phyloP scores from a whole-genome alignment of 2,113 vertebrate genomes.

The Corythoichthys haematopterus region DNA sequence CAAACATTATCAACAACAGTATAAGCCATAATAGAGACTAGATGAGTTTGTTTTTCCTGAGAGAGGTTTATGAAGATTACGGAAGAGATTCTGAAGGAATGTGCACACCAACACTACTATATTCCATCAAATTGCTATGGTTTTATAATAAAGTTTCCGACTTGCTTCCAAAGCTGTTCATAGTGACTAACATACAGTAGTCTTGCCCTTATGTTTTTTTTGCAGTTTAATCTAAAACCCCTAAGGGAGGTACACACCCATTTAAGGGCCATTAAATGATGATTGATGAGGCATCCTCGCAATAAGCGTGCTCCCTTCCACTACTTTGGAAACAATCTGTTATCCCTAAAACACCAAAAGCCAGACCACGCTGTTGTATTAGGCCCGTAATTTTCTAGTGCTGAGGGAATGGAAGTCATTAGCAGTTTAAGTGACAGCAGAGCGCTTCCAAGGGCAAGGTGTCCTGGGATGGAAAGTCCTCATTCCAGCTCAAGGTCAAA shows the following conservation, averaged over 20 bases:
- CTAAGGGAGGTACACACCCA: constrained; percentile 49
- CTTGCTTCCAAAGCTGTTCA: constrained; percentile 53
- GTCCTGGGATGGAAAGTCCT: constrained; percentile 50
- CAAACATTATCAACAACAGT: constrained; percentile 4
- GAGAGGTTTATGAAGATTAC: constrained; percentile 2
- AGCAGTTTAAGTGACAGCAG: constrained; percentile 61
- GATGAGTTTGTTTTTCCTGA: constrained; percentile 12
- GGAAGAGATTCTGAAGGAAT: constrained; percentile 7
- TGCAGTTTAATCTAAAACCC: constrained; percentile 50
- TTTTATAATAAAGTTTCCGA: constrained; percentile 2
- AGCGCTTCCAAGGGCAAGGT: constrained; percentile 54
- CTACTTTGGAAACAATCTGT: constrained; percentile 65
- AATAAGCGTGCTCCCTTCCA: constrained; percentile 40
- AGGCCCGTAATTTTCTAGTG: constrained; percentile 60
- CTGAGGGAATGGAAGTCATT: constrained; percentile 52
- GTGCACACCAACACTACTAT: background rate
- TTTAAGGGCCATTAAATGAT: constrained; percentile 66
- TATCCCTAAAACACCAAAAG: constrained; percentile 56
- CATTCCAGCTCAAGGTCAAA: constrained; percentile 51
- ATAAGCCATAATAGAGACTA: background rate
- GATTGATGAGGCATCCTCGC: constrained; percentile 64
- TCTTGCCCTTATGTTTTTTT: constrained; percentile 40
- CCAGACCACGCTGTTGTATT: constrained; percentile 52
- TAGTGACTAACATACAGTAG: constrained; percentile 42
- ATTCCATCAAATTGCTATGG: constrained; percentile 18